These are phyloP conservation scores for Coelopa frigida DNA, from an alignment of 1,140 invertebrate species.

Conservation along the genomic window DNA sequence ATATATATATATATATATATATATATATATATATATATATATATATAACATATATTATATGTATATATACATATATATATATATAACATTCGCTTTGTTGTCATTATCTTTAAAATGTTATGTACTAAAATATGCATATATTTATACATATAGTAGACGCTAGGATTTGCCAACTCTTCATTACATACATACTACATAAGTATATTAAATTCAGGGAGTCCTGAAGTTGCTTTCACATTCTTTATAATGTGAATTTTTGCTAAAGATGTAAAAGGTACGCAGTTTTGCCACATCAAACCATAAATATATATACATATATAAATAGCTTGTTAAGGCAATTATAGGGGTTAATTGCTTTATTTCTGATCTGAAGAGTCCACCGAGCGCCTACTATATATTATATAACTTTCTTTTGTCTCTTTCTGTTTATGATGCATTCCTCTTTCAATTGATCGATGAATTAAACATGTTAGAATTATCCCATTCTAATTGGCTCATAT, in stretches of 20 bases:
- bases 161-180: too few relatives aligned
- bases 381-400: constrained; percentile 3
- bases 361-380: not conserved
- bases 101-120: constrained; percentile 1
- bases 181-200: too few relatives aligned
- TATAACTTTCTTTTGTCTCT: not conserved
- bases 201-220: too few relatives aligned
- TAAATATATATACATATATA: too few relatives aligned
- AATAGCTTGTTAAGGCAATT: too few relatives aligned
- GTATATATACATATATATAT: constrained; percentile 3
- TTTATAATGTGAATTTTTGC: too few relatives aligned
- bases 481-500: constrained; percentile 63
- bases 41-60: constrained; percentile 5
- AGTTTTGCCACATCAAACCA: too few relatives aligned
- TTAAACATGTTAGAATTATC: constrained; percentile 62
- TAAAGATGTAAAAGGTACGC: too few relatives aligned
- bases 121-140: constrained; percentile 2
- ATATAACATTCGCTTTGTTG: not conserved
- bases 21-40: constrained; percentile 3
- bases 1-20: not conserved
- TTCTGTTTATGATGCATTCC: not conserved
- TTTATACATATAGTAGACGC: too few relatives aligned
- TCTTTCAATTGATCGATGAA: constrained; percentile 26
- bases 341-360: too few relatives aligned
- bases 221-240: too few relatives aligned